Conservation (phyloP, 2,113 vertebrate species). For the Pithys albifrons region DNA sequence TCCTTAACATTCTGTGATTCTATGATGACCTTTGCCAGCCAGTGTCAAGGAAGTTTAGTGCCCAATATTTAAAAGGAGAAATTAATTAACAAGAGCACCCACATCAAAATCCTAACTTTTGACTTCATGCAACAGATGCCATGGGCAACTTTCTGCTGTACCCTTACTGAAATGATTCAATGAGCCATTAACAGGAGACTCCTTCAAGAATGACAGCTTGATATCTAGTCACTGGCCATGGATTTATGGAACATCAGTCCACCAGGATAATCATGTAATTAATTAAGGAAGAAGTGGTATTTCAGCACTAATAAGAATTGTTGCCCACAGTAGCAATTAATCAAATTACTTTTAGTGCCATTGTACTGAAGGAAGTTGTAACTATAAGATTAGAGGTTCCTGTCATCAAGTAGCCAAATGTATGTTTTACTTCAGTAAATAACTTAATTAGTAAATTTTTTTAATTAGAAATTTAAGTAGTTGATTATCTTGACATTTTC, state of each 20-base stretch:
- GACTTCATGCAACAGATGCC: neutral
- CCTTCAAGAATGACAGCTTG: neutral
- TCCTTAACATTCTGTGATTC: neutral
- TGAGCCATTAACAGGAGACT: neutral
- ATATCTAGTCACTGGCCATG: neutral
- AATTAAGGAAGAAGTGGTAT: neutral
- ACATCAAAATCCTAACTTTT: neutral
- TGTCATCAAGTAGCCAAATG: neutral
- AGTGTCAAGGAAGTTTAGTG: neutral
- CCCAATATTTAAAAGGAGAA: neutral
- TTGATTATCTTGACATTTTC: neutral
- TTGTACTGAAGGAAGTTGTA: neutral
- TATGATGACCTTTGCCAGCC: neutral
- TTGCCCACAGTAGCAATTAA: neutral
- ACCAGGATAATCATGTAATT: neutral
- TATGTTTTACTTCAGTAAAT: neutral
- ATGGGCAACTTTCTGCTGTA: neutral
- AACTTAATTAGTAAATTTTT: neutral
- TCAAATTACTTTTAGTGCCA: neutral
- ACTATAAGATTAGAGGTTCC: neutral
- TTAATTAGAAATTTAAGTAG: neutral
- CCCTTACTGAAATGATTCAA: neutral
- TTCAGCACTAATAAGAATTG: neutral
- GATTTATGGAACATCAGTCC: neutral
- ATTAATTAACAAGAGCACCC: neutral